Percentiles rank a stretch among this genome's conserved stretches.
Conservation (phyloP, 2,888 invertebrate genomes). For the Pterostichus niger region DNA sequence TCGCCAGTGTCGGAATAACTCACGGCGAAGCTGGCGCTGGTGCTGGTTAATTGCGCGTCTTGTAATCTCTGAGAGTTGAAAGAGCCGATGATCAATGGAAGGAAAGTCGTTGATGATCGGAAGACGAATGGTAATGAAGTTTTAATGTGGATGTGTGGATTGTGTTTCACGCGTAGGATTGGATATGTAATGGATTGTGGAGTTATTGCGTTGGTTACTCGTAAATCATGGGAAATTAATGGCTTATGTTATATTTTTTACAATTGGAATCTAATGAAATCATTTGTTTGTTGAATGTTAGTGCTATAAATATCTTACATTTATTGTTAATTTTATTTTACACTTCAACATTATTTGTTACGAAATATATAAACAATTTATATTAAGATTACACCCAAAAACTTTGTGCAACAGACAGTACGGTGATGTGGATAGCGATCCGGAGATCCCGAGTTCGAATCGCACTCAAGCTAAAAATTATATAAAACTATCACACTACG, state of each 20-base stretch:
- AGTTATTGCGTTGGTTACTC: background rate
- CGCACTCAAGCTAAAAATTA: too few relatives aligned
- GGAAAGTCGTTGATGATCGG: constrained; percentile 38
- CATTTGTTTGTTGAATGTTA: background rate
- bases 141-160: constrained; percentile 48
- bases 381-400: too few relatives aligned
- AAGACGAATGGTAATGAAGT: constrained; percentile 42
- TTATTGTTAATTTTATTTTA: too few relatives aligned
- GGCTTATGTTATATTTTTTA: background rate
- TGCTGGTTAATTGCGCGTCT: constrained; percentile 21
- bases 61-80: too few relatives aligned
- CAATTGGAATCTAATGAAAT: background rate
- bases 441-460: too few relatives aligned
- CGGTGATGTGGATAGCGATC: too few relatives aligned
- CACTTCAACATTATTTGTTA: too few relatives aligned
- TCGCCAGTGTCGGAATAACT: background rate
- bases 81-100: background rate
- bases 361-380: too few relatives aligned
- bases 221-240: background rate
- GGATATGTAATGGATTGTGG: constrained; percentile 28
- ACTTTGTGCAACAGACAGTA: too few relatives aligned
- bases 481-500: too few relatives aligned
- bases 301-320: background rate
- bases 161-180: constrained; percentile 40
- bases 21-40: background rate